These are phyloP conservation scores for Cheilosia scutellata DNA, from an alignment of 2,888 invertebrate species.

Conservation along the genomic window DNA sequence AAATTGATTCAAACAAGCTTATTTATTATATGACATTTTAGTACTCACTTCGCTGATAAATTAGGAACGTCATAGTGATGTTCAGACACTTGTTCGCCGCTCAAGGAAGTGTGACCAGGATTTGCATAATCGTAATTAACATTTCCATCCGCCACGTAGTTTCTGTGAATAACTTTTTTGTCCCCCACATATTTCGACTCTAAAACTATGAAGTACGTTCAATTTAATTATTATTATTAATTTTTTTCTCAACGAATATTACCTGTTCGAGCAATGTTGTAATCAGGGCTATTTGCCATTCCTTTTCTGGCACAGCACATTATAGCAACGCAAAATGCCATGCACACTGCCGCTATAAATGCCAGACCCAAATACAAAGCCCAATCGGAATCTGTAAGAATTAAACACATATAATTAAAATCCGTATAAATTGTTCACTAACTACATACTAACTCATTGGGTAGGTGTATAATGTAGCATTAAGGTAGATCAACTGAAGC, in stretches of 20 bases:
- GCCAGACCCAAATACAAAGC: slow-evolving; percentile 83
- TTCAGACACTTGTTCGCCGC: slow-evolving; percentile 87
- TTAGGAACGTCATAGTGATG: slow-evolving; percentile 96
- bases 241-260: slow-evolving; percentile 43
- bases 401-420: slow-evolving; percentile 1
- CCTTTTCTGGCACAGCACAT: slow-evolving; percentile 83
- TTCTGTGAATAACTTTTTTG: slow-evolving; percentile 89
- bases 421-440: no score
- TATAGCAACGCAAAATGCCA: slow-evolving; percentile 82
- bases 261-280: slow-evolving; percentile 84
- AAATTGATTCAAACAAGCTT: not conserved
- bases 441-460: no score
- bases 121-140: slow-evolving; percentile 94
- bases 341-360: slow-evolving; percentile 82
- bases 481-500: no score
- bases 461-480: no score
- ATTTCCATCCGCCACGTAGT: slow-evolving; percentile 85
- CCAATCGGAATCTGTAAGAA: slow-evolving; percentile 82
- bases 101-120: slow-evolving; percentile 82
- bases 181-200: slow-evolving; percentile 95
- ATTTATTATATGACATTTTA: not conserved
- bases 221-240: not conserved
- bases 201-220: slow-evolving; percentile 88
- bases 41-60: slow-evolving; percentile 87
- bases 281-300: slow-evolving; percentile 82